Percentiles rank a stretch among this genome's conserved stretches.
Evolutionary conservation across 2,888 invertebrate species (phyloP).

Genomic region (Ochlodes sylvanus): DNA sequence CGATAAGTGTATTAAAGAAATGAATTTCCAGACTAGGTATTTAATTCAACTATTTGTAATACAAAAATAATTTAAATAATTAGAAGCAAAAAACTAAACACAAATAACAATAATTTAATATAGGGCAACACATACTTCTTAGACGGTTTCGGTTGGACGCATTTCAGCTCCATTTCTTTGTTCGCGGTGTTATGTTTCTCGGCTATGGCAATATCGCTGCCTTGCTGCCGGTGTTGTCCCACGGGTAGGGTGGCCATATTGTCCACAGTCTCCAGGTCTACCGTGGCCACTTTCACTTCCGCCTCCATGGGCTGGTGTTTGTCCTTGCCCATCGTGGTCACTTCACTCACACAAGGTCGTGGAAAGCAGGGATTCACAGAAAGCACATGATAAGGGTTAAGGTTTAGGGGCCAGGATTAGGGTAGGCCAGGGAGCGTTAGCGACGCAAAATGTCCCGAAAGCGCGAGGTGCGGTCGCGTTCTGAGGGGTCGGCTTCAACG

Average conservation of each 20-base stretch:
- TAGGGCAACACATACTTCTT: constrained; percentile 87
- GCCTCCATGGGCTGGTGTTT: constrained; percentile 84
- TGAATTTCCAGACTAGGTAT: no score
- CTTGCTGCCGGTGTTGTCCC: constrained; percentile 88
- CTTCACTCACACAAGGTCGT: constrained; percentile 44
- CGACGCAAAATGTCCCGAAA: constrained; percentile 68
- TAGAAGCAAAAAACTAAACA: not conserved
- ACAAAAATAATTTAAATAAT: not conserved
- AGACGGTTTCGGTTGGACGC: constrained; percentile 92
- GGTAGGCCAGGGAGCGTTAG: constrained; percentile 57
- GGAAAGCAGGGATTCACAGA: constrained; percentile 51
- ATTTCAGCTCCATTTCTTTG: constrained; percentile 95
- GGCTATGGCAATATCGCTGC: constrained; percentile 89
- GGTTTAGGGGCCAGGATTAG: constrained; percentile 64
- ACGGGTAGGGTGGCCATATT: constrained; percentile 96
- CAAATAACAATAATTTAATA: not conserved
- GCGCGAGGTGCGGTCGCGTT: constrained; percentile 67
- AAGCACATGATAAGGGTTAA: constrained; percentile 51
- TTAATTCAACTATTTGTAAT: no score
- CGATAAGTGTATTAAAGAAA: no score
- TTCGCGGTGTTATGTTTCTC: constrained; percentile 93
- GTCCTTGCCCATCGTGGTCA: constrained; percentile 77
- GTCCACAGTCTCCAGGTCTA: constrained; percentile 94
- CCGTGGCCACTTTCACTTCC: constrained; percentile 95
- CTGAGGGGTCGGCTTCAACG: constrained; percentile 66